Evolutionary conservation across 2,888 invertebrate genomes (phyloP).

Genomic region (Panzeria rudis): DNA sequence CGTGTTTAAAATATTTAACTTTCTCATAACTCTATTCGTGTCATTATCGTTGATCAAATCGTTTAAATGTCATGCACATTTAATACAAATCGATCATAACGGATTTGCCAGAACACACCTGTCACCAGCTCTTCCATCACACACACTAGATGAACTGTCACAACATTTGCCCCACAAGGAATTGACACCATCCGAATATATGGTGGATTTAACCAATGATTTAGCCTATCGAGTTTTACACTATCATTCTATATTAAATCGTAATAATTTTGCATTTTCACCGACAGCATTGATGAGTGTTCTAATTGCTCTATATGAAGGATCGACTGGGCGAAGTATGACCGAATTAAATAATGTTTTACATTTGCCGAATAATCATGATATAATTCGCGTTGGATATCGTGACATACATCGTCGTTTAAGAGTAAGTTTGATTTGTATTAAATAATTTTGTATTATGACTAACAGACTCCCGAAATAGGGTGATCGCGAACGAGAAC

Average conservation of each 20-base stretch:
- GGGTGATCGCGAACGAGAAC: too few species aligned
- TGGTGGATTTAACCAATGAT: slow-evolving; percentile 92
- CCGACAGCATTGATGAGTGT: slow-evolving; percentile 93
- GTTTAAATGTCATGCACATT: slow-evolving; percentile 74
- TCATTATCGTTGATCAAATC: slow-evolving; percentile 8
- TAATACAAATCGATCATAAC: slow-evolving; percentile 79
- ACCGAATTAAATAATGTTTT: slow-evolving; percentile 89
- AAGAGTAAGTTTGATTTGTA: slow-evolving; percentile 85
- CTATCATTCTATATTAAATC: slow-evolving; percentile 89
- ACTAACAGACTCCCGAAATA: too few species aligned
- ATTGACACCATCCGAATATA: slow-evolving; percentile 87
- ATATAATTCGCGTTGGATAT: slow-evolving; percentile 90
- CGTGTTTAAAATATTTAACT: slow-evolving; percentile 44
- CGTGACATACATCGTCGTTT: slow-evolving; percentile 92
- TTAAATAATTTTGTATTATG: too few species aligned
- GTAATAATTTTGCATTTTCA: slow-evolving; percentile 92
- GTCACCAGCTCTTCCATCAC: slow-evolving; percentile 73
- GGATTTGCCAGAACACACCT: slow-evolving; percentile 76
- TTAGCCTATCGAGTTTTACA: slow-evolving; percentile 88
- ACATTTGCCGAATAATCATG: slow-evolving; percentile 89
- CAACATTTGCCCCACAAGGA: slow-evolving; percentile 75
- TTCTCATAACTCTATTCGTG: slow-evolving; percentile 25
- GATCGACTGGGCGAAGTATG: slow-evolving; percentile 89
- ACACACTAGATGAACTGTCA: slow-evolving; percentile 52
- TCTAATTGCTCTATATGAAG: slow-evolving; percentile 91